Conservation (phyloP, 2,113 vertebrate species). For the Mesembrinibis cayennensis region DNA sequence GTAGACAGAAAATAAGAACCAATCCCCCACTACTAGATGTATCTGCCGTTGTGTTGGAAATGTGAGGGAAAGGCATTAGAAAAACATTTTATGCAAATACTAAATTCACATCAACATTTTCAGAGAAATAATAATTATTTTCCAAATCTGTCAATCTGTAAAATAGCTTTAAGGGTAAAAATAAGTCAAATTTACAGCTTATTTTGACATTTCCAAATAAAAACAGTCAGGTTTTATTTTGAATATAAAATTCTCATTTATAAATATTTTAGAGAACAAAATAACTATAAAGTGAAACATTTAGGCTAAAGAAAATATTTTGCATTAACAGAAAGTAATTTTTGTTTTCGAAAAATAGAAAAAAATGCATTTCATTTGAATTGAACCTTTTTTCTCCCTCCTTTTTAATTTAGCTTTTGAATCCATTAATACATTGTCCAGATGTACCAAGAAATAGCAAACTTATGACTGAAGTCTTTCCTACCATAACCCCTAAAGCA, state of each 20-base stretch:
- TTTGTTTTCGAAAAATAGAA: background rate
- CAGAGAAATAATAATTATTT: background rate
- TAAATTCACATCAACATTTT: background rate
- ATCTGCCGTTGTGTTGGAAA: background rate
- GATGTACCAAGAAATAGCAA: background rate
- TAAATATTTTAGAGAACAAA: background rate
- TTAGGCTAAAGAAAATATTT: background rate
- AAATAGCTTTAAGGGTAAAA: background rate
- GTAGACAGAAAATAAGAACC: background rate
- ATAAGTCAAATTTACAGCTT: background rate
- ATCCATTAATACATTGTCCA: background rate
- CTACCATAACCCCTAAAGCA: background rate
- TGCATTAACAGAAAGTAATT: background rate
- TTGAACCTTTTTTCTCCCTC: accelerated
- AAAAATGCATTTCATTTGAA: background rate
- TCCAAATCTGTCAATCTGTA: background rate
- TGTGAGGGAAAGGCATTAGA: background rate
- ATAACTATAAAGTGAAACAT: background rate
- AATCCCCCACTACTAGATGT: background rate
- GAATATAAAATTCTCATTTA: background rate
- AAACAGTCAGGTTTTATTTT: background rate
- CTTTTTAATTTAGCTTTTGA: background rate
- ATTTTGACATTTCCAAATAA: background rate
- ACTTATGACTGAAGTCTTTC: background rate
- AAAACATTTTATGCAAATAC: background rate